phyloP scores from a whole-genome alignment of 2,888 invertebrate genomes.

The Aspidiotus rigidus region DNA sequence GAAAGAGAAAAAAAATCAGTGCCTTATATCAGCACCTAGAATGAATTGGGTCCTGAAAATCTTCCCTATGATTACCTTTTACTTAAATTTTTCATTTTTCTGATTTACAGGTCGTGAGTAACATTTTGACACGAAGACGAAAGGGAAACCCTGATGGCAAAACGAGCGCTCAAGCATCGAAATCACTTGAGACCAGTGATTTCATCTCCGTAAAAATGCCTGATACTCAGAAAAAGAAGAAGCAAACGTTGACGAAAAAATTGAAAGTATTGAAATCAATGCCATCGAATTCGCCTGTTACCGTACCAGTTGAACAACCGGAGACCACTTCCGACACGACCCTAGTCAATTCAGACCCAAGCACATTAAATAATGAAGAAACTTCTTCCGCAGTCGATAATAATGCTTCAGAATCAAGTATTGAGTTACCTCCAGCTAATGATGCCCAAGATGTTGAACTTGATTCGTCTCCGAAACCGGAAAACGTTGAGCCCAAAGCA shows the following conservation, averaged over 20 bases:
- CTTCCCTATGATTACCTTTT: background rate
- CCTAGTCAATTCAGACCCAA: background rate
- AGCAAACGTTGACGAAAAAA: background rate
- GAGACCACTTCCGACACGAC: background rate
- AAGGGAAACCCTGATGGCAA: slow-evolving; percentile 9
- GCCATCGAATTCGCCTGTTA: background rate
- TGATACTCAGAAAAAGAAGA: background rate
- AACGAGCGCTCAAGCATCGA: background rate
- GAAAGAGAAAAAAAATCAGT: no score
- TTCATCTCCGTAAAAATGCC: background rate
- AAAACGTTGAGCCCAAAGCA: background rate
- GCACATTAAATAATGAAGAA: background rate
- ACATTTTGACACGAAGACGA: slow-evolving; percentile 20
- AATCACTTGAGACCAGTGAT: background rate
- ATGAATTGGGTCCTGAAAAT: background rate
- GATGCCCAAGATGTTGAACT: background rate
- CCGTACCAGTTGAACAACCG: background rate
- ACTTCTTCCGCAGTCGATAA: background rate
- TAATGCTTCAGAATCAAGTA: background rate
- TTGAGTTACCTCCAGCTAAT: background rate
- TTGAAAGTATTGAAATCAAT: no score
- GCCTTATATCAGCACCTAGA: no score
- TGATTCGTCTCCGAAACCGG: background rate
- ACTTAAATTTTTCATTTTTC: background rate
- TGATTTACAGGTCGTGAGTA: background rate